Base-by-base conservation (phyloP, 1,140 invertebrate species). In the Penaeus indicus region DNA sequence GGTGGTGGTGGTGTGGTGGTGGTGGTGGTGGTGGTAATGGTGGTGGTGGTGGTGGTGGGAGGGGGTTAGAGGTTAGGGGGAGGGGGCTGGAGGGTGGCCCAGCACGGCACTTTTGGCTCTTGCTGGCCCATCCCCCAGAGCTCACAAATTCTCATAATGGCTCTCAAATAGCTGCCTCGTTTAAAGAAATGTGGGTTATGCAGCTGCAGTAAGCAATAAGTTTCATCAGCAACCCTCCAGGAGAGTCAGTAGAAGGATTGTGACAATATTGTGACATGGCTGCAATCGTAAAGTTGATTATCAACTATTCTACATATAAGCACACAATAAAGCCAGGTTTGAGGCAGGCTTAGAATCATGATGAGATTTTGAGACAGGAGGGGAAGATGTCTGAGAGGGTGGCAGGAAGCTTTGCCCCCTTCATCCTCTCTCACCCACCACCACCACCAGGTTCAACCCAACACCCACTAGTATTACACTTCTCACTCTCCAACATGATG, bases 181-280 rank as follows among this genome's bases (percentile, higher is more conserved):
- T 19, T 78, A 78, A 78, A 22, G 72, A 27, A 84, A 64, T 67
- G n/a, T 22, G 82, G 63, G 63, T 42, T 38, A 72, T 42, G 64
- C 27, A 84, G 64, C 38, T 84, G 82, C 82, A 72, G 64, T 64
- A 84, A 72, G 82, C 64, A 84, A 84, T 42, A 84, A 32, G 62
- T 25, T 84, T 54, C 54, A 54, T 54, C 54, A 54, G 10, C 54
- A 54, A 54, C 54, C 54, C 54, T 54, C 54, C 54, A 54, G 16
- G 54, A 54, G 54, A 54, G 54, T 54, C 54, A 54, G 60, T n/a
- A 1, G 67, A 42, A 38, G 63, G 82, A 67, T 84, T 84, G 82
- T 84, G 82, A 84, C 82, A 84, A 47, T 84, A 64, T 84, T 84
- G 82, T 84, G 82, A 84, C 82, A 67, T 27, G 47, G 63, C 81